phyloP scores from a whole-genome alignment of 2,888 invertebrate species.

The Pecten maximus region DNA sequence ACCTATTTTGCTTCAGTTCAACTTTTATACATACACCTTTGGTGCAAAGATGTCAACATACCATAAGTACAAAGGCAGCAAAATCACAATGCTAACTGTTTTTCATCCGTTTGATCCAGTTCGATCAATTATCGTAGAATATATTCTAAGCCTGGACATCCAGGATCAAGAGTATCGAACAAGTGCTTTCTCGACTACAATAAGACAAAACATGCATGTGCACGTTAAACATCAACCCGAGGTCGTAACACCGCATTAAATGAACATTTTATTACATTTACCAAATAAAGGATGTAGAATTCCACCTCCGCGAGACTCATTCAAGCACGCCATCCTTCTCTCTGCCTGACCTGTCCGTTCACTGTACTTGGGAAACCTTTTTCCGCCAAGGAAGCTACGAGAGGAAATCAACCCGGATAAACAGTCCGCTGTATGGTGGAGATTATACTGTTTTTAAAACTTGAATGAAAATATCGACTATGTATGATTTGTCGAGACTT shows the following conservation, averaged over 20 bases:
- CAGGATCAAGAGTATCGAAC: background rate
- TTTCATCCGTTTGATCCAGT: background rate
- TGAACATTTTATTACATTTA: background rate
- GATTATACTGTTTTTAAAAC: background rate
- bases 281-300: background rate
- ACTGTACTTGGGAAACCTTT: background rate
- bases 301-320: background rate
- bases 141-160: background rate
- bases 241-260: background rate
- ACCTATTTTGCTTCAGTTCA: background rate
- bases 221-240: background rate
- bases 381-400: background rate
- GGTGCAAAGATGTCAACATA: background rate
- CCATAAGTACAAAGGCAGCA: background rate
- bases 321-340: background rate
- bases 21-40: background rate
- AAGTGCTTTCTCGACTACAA: background rate
- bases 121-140: background rate
- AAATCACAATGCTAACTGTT: background rate
- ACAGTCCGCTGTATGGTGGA: background rate
- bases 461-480: conserved; percentile 4
- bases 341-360: background rate
- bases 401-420: background rate
- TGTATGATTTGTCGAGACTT: background rate
- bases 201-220: background rate